These are phyloP conservation scores for Drepana falcataria DNA, from an alignment of 2,888 invertebrate genomes.

Conservation along the genomic window DNA sequence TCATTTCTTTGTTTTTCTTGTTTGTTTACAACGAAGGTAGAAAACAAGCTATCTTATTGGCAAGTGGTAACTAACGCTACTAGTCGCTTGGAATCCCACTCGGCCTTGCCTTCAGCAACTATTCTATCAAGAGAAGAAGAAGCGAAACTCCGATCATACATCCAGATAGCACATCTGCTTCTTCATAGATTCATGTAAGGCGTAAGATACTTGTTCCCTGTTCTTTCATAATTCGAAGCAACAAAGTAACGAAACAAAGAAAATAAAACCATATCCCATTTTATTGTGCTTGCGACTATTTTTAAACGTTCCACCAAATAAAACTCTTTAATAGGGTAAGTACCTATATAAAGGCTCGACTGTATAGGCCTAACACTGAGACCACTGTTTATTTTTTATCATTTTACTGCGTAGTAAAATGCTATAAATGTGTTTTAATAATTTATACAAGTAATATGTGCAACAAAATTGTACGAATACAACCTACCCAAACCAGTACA, in stretches of 20 bases:
- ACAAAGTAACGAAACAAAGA: conserved; percentile 36
- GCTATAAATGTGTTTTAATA: conserved; percentile 43
- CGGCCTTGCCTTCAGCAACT: no score
- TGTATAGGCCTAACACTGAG: conserved; percentile 25
- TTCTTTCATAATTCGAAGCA: background rate
- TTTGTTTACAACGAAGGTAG: no score
- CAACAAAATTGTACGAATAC: conserved; percentile 30
- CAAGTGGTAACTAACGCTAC: no score
- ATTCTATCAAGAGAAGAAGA: no score
- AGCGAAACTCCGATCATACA: no score
- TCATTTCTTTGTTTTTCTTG: no score
- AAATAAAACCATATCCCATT: conserved; percentile 21
- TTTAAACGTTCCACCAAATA: conserved; percentile 5
- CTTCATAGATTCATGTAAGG: no score
- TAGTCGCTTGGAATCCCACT: no score
- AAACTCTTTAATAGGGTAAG: conserved; percentile 3
- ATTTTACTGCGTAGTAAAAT: conserved; percentile 48
- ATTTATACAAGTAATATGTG: conserved; percentile 46
- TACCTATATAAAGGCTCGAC: conserved; percentile 22
- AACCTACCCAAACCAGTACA: no score
- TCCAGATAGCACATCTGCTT: no score
- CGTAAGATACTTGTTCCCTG: background rate
- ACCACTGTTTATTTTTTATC: conserved; percentile 28
- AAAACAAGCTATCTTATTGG: no score
- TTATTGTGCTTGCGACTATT: conserved; percentile 8